phyloP scores from a whole-genome alignment of 2,888 invertebrate genomes.

The Zootermopsis nevadensis region DNA sequence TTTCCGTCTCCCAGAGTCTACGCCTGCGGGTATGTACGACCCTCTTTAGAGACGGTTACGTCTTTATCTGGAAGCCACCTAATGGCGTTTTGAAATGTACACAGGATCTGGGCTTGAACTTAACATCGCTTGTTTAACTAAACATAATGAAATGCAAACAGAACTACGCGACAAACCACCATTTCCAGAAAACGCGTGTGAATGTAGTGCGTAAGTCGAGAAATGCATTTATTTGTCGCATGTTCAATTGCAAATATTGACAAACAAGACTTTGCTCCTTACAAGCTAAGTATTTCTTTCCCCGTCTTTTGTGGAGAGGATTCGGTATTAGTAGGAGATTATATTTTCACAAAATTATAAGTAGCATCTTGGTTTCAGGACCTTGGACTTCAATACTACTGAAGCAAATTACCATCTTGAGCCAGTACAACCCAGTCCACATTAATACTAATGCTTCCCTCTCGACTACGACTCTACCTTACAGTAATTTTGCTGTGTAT shows the following conservation, averaged over 20 bases:
- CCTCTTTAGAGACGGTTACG: neutral
- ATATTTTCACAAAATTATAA: too few relatives aligned
- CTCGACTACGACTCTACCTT: too few relatives aligned
- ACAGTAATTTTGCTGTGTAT: too few relatives aligned
- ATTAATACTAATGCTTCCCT: too few relatives aligned
- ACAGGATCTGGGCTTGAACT: constrained; percentile 35
- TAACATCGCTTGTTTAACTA: constrained; percentile 39
- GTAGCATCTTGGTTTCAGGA: too few relatives aligned
- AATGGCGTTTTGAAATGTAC: constrained; percentile 46
- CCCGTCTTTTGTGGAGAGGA: too few relatives aligned
- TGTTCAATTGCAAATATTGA: neutral
- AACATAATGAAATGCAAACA: constrained; percentile 36
- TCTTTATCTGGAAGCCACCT: constrained; percentile 31
- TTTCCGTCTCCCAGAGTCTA: neutral
- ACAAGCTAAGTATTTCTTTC: too few relatives aligned
- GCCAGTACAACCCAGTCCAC: too few relatives aligned
- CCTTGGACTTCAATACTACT: too few relatives aligned
- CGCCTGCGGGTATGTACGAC: neutral
- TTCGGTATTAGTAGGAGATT: too few relatives aligned
- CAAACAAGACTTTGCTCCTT: neutral
- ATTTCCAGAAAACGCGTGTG: neutral
- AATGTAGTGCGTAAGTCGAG: neutral
- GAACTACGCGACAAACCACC: neutral
- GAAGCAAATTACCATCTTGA: too few relatives aligned
- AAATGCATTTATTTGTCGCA: neutral